Conservation (phyloP, 2,113 vertebrate species). For the Corapipo altera region DNA sequence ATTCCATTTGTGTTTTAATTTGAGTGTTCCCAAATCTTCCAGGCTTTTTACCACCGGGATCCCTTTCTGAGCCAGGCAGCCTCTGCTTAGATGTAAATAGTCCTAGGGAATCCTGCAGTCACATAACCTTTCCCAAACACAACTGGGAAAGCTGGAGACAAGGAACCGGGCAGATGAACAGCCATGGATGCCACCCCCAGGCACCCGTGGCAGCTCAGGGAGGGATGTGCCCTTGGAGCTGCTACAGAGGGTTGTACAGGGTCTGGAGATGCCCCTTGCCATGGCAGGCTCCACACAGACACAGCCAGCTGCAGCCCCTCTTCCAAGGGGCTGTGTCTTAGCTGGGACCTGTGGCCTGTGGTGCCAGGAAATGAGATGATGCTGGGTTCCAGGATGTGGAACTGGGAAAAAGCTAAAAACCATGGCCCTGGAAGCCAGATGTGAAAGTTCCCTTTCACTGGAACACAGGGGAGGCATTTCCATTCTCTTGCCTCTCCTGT, state of each 20-base stretch:
- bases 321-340: background rate
- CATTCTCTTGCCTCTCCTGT: fast-evolving
- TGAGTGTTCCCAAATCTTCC: background rate
- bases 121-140: background rate
- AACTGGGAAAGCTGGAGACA: background rate
- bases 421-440: background rate
- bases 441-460: too few relatives aligned
- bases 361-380: too few relatives aligned
- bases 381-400: background rate
- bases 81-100: background rate
- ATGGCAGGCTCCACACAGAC: too few relatives aligned
- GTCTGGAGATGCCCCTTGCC: background rate
- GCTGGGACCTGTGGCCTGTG: background rate
- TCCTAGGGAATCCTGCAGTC: background rate
- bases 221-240: background rate
- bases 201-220: too few relatives aligned
- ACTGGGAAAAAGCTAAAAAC: background rate
- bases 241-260: background rate
- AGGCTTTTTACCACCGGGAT: background rate
- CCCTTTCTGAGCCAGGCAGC: background rate
- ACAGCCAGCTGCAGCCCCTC: background rate
- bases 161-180: background rate
- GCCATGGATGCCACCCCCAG: too few relatives aligned
- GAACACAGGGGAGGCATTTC: background rate
- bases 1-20: background rate